Conservation (phyloP, 2,797 vertebrate species). For the Danio jaintianensis region DNA sequence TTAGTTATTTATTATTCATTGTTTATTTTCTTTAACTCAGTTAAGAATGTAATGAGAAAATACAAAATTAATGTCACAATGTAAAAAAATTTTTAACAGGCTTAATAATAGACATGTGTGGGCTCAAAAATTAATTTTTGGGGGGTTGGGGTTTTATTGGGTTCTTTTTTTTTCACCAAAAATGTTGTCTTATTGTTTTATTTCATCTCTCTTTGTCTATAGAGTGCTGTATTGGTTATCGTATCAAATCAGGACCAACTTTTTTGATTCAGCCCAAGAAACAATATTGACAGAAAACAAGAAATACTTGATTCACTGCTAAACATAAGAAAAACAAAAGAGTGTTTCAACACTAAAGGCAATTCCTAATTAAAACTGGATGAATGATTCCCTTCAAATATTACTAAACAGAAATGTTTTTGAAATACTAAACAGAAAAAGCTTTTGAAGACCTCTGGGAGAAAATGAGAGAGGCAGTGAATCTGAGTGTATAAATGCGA, state of each 20-base stretch:
- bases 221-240: constrained; percentile 48
- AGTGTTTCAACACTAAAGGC: not conserved
- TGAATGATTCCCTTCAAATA: not conserved
- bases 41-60: not conserved
- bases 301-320: constrained; percentile 36
- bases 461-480: constrained; percentile 14
- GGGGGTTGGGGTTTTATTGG: too few species aligned
- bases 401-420: not conserved
- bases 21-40: too few species aligned
- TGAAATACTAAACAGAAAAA: not conserved
- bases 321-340: not conserved
- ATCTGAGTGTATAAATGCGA: not conserved
- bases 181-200: not conserved
- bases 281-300: constrained; percentile 3
- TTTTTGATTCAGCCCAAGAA: constrained; percentile 36
- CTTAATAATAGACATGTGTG: not conserved
- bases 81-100: not conserved
- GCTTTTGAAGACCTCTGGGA: not conserved
- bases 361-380: not conserved
- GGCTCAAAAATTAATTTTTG: too few species aligned
- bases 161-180: too few species aligned
- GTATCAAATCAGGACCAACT: constrained; percentile 3
- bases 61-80: not conserved
- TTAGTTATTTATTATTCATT: too few species aligned
- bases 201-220: constrained; percentile 21